Percentiles rank a stretch among this genome's conserved stretches.
These are phyloP conservation scores for Drosophila putrida DNA, from an alignment of 2,888 invertebrate genomes.

Conservation along the genomic window DNA sequence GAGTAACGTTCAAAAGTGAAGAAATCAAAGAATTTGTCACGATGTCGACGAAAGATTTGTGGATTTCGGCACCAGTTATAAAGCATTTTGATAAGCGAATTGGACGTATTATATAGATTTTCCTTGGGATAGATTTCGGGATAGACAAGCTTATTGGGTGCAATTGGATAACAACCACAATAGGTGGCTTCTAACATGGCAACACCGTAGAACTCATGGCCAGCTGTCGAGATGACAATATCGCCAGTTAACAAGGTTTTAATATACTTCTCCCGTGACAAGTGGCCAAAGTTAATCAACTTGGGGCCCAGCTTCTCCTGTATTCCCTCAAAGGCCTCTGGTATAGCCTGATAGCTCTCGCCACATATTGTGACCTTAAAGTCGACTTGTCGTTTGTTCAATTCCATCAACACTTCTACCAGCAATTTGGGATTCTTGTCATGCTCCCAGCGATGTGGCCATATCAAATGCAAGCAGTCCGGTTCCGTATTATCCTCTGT, in stretches of 20 bases:
- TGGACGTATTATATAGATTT: conserved; percentile 88
- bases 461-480: conserved; percentile 87
- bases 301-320: conserved; percentile 85
- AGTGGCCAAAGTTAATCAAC: conserved; percentile 88
- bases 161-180: conserved; percentile 90
- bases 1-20: conserved; percentile 85
- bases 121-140: conserved; percentile 89
- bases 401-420: conserved; percentile 86
- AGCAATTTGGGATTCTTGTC: conserved; percentile 90
- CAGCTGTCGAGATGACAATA: conserved; percentile 90
- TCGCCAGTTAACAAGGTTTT: conserved; percentile 87
- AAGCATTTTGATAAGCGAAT: conserved; percentile 87
- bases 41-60: conserved; percentile 82
- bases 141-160: conserved; percentile 89
- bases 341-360: conserved; percentile 88
- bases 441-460: conserved; percentile 93
- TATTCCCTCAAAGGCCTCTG: conserved; percentile 87
- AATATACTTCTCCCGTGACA: conserved; percentile 87
- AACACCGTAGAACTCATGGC: conserved; percentile 92
- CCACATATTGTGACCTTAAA: conserved; percentile 88
- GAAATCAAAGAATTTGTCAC: conserved; percentile 82
- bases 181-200: conserved; percentile 91
- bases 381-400: conserved; percentile 86
- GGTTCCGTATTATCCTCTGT: conserved; percentile 47
- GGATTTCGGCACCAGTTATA: conserved; percentile 86